These are phyloP conservation scores for Daktulosphaira vitifoliae DNA, from an alignment of 1,140 invertebrate genomes.

Conservation along the genomic window DNA sequence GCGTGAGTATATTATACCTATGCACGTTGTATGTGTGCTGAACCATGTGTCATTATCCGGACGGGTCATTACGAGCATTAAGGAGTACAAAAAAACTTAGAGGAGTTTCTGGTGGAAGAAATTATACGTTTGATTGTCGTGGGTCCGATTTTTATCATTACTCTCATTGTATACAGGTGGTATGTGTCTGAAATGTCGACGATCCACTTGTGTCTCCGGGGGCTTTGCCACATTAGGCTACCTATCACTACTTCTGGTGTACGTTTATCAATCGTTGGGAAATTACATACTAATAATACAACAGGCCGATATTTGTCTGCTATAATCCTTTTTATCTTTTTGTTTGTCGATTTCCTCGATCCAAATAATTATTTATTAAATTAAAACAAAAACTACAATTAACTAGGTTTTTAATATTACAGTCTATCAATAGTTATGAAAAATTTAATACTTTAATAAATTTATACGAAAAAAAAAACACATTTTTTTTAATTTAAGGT, in stretches of 20 bases:
- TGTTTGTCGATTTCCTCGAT: too few species aligned
- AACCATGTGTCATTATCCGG: constrained; percentile 31
- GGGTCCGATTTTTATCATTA: constrained; percentile 33
- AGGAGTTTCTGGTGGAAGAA: constrained; percentile 2
- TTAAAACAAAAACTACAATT: too few species aligned
- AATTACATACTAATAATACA: too few species aligned
- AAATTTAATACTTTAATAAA: too few species aligned
- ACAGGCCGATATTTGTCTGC: too few species aligned
- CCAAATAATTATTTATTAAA: too few species aligned
- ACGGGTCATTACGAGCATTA: constrained; percentile 10
- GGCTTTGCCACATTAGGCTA: constrained; percentile 1
- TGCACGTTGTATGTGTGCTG: constrained; percentile 8
- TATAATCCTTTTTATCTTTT: too few species aligned
- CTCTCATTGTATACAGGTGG: constrained; percentile 1
- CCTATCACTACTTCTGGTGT: background rate
- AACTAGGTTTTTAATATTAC: too few species aligned
- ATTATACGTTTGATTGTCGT: constrained; percentile 28
- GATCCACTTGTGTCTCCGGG: constrained; percentile 6
- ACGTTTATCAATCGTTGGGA: too few species aligned
- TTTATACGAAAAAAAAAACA: too few species aligned
- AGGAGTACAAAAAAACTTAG: background rate
- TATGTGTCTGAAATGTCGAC: constrained; percentile 17
- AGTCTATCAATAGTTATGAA: too few species aligned
- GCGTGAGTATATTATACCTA: background rate
- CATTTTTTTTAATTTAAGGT: too few species aligned